These are phyloP conservation scores for Nycteola revayana DNA, from an alignment of 2,888 invertebrate genomes.

Conservation along the genomic window DNA sequence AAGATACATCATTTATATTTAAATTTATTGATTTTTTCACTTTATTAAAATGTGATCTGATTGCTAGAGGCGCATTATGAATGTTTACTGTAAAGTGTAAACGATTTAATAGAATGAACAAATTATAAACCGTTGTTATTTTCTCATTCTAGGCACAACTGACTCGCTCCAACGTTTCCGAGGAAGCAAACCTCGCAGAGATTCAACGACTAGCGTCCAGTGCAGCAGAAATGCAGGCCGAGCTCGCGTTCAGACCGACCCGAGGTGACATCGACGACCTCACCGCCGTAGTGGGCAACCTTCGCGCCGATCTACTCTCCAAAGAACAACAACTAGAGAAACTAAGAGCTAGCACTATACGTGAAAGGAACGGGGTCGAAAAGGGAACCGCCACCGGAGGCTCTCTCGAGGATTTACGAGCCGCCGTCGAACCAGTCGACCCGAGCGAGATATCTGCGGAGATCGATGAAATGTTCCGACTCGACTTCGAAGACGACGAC, in stretches of 20 bases:
- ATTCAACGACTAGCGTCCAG: constrained; percentile 77
- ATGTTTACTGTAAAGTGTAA: no score
- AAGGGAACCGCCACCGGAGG: constrained; percentile 37
- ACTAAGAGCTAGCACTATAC: constrained; percentile 31
- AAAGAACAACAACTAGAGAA: constrained; percentile 41
- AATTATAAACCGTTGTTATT: no score
- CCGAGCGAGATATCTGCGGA: constrained; percentile 62
- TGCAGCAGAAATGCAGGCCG: constrained; percentile 79
- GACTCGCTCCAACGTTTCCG: constrained; percentile 70
- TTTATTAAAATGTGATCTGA: no score
- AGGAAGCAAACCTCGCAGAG: constrained; percentile 81
- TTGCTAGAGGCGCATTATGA: no score
- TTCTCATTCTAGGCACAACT: constrained; percentile 59
- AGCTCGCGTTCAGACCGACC: constrained; percentile 82
- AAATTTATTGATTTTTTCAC: no score
- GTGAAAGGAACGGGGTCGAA: constrained; percentile 31
- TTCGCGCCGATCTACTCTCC: constrained; percentile 53
- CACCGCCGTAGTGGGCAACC: constrained; percentile 59
- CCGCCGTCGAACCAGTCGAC: constrained; percentile 24
- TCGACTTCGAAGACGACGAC: constrained; percentile 70
- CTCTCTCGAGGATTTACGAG: constrained; percentile 42
- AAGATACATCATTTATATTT: no score
- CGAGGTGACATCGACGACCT: constrained; percentile 81
- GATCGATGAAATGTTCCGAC: constrained; percentile 74
- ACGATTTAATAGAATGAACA: background rate